Evolutionary conservation across 2,113 vertebrate species (phyloP).

Genomic region (Psilopogon haemacephalus): DNA sequence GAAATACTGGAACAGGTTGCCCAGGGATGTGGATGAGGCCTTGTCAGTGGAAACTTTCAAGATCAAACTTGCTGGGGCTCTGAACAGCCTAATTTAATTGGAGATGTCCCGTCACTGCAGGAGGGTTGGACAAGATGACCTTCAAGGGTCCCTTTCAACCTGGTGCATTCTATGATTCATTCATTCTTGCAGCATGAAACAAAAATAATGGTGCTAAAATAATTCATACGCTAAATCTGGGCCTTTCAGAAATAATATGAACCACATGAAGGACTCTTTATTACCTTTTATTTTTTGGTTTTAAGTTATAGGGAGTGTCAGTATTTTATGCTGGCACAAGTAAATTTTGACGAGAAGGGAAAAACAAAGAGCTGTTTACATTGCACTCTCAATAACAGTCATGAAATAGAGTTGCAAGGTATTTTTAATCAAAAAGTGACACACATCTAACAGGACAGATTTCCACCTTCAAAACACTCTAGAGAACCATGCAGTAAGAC

Average conservation of each 20-base stretch:
- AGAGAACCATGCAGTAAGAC: not conserved
- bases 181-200: not conserved
- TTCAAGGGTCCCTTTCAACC: too few relatives aligned
- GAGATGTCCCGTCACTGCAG: too few relatives aligned
- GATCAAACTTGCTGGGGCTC: too few relatives aligned
- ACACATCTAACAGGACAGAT: not conserved
- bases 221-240: not conserved
- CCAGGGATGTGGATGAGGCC: too few relatives aligned
- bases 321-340: not conserved
- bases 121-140: too few relatives aligned
- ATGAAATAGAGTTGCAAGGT: not conserved
- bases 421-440: not conserved
- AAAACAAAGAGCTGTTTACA: not conserved
- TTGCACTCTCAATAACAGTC: not conserved
- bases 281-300: not conserved
- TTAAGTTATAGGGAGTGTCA: not conserved
- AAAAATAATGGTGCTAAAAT: not conserved
- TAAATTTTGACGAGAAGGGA: not conserved
- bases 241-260: not conserved
- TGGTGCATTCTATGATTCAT: too few relatives aligned
- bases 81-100: too few relatives aligned
- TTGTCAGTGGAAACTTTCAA: too few relatives aligned
- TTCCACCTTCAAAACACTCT: constrained; percentile 35
- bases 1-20: too few relatives aligned
- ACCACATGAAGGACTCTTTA: not conserved